Conservation (phyloP, 2,113 vertebrate species). For the Myocastor coypus region DNA sequence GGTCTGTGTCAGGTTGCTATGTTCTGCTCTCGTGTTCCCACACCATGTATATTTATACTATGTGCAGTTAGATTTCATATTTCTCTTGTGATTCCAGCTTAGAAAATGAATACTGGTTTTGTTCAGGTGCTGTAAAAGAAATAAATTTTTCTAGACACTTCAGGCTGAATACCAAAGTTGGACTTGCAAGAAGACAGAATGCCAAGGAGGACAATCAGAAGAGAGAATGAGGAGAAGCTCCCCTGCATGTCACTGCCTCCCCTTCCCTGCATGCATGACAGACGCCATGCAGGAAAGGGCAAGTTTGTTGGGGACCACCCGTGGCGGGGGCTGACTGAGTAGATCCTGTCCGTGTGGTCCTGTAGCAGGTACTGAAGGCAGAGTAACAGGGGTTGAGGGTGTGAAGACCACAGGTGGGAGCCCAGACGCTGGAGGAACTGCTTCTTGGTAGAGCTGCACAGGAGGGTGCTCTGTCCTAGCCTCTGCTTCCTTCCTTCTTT, state of each 20-base stretch:
- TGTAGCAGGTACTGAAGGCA: background rate
- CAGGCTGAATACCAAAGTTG: conserved; percentile 80
- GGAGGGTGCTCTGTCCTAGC: background rate
- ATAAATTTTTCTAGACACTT: conserved; percentile 81
- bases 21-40: conserved; percentile 87
- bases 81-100: conserved; percentile 87
- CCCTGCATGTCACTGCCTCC: rapidly evolving
- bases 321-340: background rate
- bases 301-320: background rate
- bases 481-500: background rate
- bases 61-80: conserved; percentile 88
- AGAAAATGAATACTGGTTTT: conserved; percentile 83
- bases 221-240: conserved; percentile 50
- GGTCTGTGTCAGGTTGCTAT: conserved; percentile 77
- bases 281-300: background rate
- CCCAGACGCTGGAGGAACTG: background rate
- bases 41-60: conserved; percentile 90
- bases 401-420: background rate
- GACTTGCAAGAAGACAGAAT: conserved; percentile 11
- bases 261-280: background rate
- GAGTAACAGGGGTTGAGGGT: background rate
- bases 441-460: background rate
- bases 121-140: conserved; percentile 76
- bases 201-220: conserved; percentile 22
- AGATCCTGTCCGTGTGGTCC: background rate